These are phyloP conservation scores for Zaprionus taronus DNA, from an alignment of 1,140 invertebrate genomes.

Conservation along the genomic window DNA sequence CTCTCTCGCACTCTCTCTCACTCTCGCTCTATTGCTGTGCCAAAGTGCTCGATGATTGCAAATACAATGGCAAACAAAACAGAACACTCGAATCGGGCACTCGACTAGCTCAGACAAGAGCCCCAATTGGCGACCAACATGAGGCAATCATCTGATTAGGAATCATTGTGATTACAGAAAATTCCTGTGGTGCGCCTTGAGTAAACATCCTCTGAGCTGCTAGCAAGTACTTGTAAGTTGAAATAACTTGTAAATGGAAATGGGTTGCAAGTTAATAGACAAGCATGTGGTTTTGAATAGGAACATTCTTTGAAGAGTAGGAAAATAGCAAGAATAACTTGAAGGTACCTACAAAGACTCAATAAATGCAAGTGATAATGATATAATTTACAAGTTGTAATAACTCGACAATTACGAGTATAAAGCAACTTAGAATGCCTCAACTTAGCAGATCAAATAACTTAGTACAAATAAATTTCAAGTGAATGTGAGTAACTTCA, in stretches of 20 bases:
- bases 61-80: neutral
- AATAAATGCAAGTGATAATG: neutral
- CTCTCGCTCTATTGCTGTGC: neutral
- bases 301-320: too few relatives aligned
- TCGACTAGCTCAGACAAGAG: neutral
- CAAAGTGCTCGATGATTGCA: conserved; percentile 1
- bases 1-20: neutral
- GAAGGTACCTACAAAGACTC: too few relatives aligned
- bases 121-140: neutral
- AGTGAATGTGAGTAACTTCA: neutral
- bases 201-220: neutral
- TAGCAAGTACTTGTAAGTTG: neutral
- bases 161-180: neutral
- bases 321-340: neutral
- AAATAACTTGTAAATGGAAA: neutral
- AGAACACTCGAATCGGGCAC: neutral
- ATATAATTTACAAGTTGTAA: neutral
- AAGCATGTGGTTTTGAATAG: too few relatives aligned
- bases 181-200: neutral
- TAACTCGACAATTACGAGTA: too few relatives aligned
- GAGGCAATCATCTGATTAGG: neutral
- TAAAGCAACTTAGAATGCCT: too few relatives aligned
- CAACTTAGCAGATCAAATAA: neutral
- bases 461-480: neutral
- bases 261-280: neutral